Conservation (phyloP, 2,113 vertebrate species). For the Terrapene triunguis region DNA sequence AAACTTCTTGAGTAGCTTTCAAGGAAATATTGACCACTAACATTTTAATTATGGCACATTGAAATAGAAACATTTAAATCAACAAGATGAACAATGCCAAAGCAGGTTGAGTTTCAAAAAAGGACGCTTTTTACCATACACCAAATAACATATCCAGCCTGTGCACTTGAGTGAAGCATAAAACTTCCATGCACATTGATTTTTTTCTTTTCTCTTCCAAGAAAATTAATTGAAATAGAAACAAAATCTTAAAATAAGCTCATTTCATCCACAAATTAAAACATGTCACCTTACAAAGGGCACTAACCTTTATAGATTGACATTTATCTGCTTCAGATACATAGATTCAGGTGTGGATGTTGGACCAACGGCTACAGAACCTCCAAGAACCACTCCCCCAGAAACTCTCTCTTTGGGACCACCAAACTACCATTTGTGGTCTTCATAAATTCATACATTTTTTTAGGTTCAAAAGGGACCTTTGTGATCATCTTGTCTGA, state of each 20-base stretch:
- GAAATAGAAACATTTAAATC: constrained; percentile 76
- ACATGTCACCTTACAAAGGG: rapidly evolving
- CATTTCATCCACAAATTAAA: not conserved
- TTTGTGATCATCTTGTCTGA: not conserved
- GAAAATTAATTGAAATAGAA: not conserved
- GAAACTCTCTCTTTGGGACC: no score
- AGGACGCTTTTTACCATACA: constrained; percentile 15
- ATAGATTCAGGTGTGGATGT: not conserved
- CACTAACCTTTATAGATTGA: no score
- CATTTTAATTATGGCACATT: constrained; percentile 88
- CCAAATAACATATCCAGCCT: not conserved
- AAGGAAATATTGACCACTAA: constrained; percentile 89
- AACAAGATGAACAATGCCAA: constrained; percentile 23
- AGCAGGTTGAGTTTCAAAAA: constrained; percentile 38
- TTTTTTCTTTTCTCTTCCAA: not conserved
- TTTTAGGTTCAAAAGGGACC: no score
- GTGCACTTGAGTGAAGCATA: not conserved
- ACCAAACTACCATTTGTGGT: no score
- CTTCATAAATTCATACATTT: no score
- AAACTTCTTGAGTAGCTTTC: constrained; percentile 84
- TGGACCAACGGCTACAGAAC: not conserved
- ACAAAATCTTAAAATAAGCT: not conserved
- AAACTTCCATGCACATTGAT: not conserved
- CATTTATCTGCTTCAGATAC: no score
- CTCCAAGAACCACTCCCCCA: not conserved